These are phyloP conservation scores for Orientallactaga sibirica DNA, from an alignment of 2,797 vertebrate genomes.

Conservation along the genomic window DNA sequence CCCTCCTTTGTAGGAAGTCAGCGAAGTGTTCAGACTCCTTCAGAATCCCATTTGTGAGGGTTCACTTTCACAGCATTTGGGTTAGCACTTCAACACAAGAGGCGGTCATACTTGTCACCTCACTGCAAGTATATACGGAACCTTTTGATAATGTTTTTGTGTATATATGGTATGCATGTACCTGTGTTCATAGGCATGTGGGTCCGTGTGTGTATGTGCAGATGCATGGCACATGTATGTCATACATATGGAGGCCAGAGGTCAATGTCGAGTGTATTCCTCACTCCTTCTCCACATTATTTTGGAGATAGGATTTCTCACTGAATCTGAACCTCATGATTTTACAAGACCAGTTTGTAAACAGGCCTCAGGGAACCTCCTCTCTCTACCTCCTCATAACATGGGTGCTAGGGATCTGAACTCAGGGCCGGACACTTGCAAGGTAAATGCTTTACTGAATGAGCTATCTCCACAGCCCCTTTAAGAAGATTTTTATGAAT, in stretches of 20 bases:
- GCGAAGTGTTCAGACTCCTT: background rate
- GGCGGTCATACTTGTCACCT: background rate
- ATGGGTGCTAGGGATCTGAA: too few species aligned
- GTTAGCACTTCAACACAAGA: background rate
- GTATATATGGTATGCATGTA: background rate
- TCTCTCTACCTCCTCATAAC: too few species aligned
- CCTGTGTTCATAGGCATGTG: background rate
- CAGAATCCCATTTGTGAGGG: background rate
- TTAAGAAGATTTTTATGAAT: background rate
- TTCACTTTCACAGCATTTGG: background rate
- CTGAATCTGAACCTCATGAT: too few species aligned
- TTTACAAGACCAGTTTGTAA: too few species aligned
- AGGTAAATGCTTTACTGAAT: too few species aligned
- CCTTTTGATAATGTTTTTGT: background rate
- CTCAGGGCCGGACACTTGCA: too few species aligned
- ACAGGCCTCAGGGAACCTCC: too few species aligned
- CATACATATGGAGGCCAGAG: background rate
- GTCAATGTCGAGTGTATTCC: background rate
- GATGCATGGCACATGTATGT: background rate
- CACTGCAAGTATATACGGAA: background rate
- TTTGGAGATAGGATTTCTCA: too few species aligned
- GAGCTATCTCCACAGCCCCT: too few species aligned
- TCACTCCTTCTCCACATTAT: too few species aligned
- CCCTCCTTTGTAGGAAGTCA: background rate
- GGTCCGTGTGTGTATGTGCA: background rate